phyloP scores from a whole-genome alignment of 1,140 invertebrate genomes.

The Magallana angulata region DNA sequence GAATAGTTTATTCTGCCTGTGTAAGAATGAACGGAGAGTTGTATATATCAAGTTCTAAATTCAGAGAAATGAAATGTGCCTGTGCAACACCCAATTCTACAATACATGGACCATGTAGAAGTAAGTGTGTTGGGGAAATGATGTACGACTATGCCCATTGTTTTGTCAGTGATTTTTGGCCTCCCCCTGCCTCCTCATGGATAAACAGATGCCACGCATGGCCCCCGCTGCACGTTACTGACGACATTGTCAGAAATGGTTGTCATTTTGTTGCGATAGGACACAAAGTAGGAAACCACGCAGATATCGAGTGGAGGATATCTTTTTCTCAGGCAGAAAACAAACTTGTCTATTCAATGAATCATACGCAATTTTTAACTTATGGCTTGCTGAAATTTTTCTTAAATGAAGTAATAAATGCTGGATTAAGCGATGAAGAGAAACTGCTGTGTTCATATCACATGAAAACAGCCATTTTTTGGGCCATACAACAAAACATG shows the following conservation, averaged over 20 bases:
- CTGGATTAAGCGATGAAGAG: neutral
- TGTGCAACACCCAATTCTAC: neutral
- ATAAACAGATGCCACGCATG: neutral
- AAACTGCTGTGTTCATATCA: slow-evolving; percentile 48
- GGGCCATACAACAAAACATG: slow-evolving; percentile 31
- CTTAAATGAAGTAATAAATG: slow-evolving; percentile 32
- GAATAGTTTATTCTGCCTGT: too few species aligned
- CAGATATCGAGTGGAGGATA: slow-evolving; percentile 45
- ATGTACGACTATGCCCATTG: neutral
- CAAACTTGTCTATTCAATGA: slow-evolving; percentile 35
- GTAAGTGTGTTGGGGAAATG: neutral
- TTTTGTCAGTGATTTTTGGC: slow-evolving; percentile 39
- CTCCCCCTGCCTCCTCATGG: slow-evolving; percentile 25
- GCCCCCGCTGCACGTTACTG: neutral
- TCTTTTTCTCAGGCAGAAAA: slow-evolving; percentile 53
- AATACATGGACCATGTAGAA: slow-evolving; percentile 39
- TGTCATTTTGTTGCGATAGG: slow-evolving; percentile 51
- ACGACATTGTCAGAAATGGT: slow-evolving; percentile 40
- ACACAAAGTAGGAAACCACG: neutral
- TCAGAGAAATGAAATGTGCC: neutral
- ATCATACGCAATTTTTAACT: slow-evolving; percentile 42
- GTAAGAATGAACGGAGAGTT: neutral
- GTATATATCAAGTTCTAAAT: neutral
- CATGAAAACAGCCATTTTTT: slow-evolving; percentile 53
- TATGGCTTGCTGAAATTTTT: slow-evolving; percentile 47